Conservation (phyloP, 2,888 invertebrate species). For the Pycnomerus fuliginosus region DNA sequence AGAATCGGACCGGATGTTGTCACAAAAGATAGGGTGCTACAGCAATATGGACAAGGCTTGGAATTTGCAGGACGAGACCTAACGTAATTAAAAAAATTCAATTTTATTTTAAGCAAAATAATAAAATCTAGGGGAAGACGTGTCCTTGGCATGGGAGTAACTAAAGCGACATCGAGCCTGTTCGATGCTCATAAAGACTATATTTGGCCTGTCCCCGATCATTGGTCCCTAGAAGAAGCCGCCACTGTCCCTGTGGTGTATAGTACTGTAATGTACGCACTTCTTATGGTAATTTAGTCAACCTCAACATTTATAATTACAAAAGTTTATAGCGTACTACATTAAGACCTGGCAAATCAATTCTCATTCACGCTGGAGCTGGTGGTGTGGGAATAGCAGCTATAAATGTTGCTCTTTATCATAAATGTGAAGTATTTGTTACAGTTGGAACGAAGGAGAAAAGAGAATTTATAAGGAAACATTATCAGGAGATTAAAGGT, state of each 20-base stretch:
- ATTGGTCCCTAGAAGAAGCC: too few species aligned
- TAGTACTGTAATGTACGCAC: too few species aligned
- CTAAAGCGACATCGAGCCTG: too few species aligned
- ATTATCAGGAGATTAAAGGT: slow-evolving; percentile 52
- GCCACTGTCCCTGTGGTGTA: too few species aligned
- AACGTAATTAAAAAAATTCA: too few species aligned
- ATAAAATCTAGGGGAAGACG: too few species aligned
- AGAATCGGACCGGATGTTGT: neutral
- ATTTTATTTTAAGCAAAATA: too few species aligned
- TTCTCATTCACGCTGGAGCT: slow-evolving; percentile 49
- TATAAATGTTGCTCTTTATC: slow-evolving; percentile 58
- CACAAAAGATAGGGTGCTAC: too few species aligned
- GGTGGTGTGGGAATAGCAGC: slow-evolving; percentile 68
- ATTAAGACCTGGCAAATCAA: slow-evolving; percentile 1
- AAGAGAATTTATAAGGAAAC: slow-evolving; percentile 55
- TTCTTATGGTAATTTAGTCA: neutral
- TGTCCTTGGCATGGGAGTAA: too few species aligned
- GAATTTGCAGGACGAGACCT: too few species aligned
- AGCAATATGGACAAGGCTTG: too few species aligned
- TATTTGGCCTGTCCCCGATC: neutral
- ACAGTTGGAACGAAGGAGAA: slow-evolving; percentile 59
- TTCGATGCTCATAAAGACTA: too few species aligned
- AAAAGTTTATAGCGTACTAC: slow-evolving; percentile 1
- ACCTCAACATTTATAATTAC: neutral
- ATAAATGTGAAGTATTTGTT: slow-evolving; percentile 59